These are phyloP conservation scores for Dendrocincla fuliginosa DNA, from an alignment of 2,797 vertebrate species.

Conservation along the genomic window DNA sequence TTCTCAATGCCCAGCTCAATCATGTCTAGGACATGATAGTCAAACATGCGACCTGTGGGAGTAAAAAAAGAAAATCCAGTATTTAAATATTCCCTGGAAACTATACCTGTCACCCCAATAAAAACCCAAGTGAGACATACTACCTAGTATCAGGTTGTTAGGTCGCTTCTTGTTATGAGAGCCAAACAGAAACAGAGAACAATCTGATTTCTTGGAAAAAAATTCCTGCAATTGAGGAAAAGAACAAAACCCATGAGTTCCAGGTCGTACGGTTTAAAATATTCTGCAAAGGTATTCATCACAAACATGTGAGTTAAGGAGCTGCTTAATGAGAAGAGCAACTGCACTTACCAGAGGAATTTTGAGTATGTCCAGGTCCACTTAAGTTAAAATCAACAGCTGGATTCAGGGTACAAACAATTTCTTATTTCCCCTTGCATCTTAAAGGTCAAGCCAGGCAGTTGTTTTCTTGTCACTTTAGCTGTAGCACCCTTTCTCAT, in stretches of 20 bases:
- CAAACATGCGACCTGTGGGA: slow-evolving; percentile 92
- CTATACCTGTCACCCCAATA: background rate
- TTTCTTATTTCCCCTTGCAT: background rate
- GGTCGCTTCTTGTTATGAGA: slow-evolving; percentile 98
- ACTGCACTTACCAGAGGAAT: background rate
- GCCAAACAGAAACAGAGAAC: slow-evolving; percentile 94
- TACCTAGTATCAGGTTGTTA: slow-evolving; percentile 94
- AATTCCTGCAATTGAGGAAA: slow-evolving; percentile 84
- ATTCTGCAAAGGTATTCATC: background rate
- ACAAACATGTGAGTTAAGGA: background rate
- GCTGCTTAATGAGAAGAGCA: background rate
- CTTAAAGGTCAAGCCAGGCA: background rate
- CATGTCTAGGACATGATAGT: slow-evolving; percentile 96
- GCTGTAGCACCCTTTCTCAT: background rate
- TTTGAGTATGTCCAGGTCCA: background rate
- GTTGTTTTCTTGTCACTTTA: background rate
- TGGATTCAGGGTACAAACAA: background rate
- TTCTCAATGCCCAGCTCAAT: slow-evolving; percentile 94
- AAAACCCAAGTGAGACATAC: background rate
- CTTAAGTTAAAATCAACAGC: background rate
- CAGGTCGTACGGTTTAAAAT: background rate
- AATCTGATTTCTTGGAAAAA: slow-evolving; percentile 96
- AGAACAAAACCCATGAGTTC: background rate
- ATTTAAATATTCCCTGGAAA: background rate
- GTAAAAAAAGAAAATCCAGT: background rate